Evolutionary conservation across 2,113 vertebrate species (phyloP), one percentile per base, ranked within the genome.

Genomic region (Aptenodytes patagonicus): DNA sequence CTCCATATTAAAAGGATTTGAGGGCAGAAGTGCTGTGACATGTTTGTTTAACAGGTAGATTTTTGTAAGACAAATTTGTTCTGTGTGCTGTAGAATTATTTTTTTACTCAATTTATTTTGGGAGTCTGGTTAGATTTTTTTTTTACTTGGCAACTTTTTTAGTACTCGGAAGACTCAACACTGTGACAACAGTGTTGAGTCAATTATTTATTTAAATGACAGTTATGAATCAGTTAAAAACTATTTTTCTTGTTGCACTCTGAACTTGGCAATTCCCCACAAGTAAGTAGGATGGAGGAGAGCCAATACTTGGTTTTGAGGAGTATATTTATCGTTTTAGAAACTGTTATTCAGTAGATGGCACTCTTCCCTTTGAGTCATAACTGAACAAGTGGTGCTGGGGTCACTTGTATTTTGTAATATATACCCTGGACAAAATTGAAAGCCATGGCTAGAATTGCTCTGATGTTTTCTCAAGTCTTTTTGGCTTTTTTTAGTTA

Each of bases 361-460:
- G 96, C 96, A 96, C 57, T 96, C 93, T 97, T 96, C 32, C 57
- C 93, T 96, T 90, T 61, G 83, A 24, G 42, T 90, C 87, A 69
- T 75, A 89, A 68, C 49, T 7, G 6, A 85, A 14, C 10, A 79
- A 94, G 36, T 85, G n/a, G 22, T 85, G 29, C 66, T 61, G 44
- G 28, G 49, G 28, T 91, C 57, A 34, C 46, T 91, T 76, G 8
- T 38, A 31, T 38, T 87, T 80, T 79, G 13, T 76, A 58, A 38
- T 61, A 24, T 10, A 32, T 18, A 22, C 28, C 55, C 51, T 71
- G 22, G 40, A 32, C 82, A 71, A 79, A 86, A 55, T 47, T 29
- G 47, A 76, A 89, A 93, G 29, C 65, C 8, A 3, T 44, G 54
- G 17, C n/a, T 89, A 31, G 52, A 77, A 46, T 11, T 68, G 21